These are phyloP conservation scores for Drosophila tani DNA, from an alignment of 1,140 invertebrate species.

Conservation along the genomic window DNA sequence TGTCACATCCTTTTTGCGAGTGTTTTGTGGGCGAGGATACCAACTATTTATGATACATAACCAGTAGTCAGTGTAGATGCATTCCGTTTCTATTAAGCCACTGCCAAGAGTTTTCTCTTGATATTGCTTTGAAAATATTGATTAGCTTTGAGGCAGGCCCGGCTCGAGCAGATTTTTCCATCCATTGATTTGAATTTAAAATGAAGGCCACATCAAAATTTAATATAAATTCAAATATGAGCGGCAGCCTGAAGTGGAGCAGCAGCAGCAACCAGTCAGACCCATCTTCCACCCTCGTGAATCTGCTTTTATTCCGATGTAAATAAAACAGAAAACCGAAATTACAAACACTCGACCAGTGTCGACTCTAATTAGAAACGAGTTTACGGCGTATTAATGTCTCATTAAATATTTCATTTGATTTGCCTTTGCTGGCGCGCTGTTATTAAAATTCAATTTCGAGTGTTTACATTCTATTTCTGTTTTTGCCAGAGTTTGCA, in stretches of 20 bases:
- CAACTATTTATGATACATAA: constrained; percentile 31
- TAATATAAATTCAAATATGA: constrained; percentile 78
- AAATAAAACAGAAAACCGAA: constrained; percentile 36
- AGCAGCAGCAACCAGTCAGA: neutral
- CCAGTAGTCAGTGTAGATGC: neutral
- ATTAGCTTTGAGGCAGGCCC: constrained; percentile 23
- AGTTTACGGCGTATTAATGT: constrained; percentile 74
- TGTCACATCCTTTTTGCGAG: constrained; percentile 18
- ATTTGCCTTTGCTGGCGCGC: constrained; percentile 54
- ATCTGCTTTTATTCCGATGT: constrained; percentile 22
- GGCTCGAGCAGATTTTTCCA: constrained; percentile 17
- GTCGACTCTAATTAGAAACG: constrained; percentile 69
- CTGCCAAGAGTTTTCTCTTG: neutral
- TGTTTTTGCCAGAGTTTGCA: constrained; percentile 45
- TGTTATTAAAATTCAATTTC: constrained; percentile 80
- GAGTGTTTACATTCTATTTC: constrained; percentile 74
- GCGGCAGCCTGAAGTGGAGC: constrained; percentile 18
- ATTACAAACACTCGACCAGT: constrained; percentile 30
- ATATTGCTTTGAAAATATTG: constrained; percentile 37
- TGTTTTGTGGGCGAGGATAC: constrained; percentile 16
- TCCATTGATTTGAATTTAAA: constrained; percentile 75
- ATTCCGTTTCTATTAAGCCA: constrained; percentile 6
- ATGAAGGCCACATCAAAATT: constrained; percentile 64
- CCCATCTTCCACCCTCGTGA: constrained; percentile 10
- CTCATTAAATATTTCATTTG: constrained; percentile 81